These are phyloP conservation scores for Colaptes auratus DNA, from an alignment of 2,113 vertebrate genomes.

Conservation along the genomic window DNA sequence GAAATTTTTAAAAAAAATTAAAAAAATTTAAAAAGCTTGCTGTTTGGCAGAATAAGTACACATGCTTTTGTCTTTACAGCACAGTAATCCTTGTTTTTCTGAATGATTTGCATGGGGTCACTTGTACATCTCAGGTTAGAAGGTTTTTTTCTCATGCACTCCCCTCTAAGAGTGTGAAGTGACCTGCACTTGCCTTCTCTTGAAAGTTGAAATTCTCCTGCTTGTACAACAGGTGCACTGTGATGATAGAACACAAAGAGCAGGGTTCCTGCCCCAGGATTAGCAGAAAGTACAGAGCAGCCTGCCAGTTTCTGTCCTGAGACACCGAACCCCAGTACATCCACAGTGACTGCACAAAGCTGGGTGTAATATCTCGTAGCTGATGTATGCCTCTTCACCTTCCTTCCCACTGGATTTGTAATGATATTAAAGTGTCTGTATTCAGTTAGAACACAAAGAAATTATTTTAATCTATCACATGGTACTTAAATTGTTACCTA, in stretches of 20 bases:
- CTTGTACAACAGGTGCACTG: conserved; percentile 29
- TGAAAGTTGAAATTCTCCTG: neutral
- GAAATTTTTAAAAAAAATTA: neutral
- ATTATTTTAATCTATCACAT: neutral
- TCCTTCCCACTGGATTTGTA: neutral
- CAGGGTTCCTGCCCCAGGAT: neutral
- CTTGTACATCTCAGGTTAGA: neutral
- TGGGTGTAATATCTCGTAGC: neutral
- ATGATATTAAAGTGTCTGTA: neutral
- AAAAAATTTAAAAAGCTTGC: neutral
- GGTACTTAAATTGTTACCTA: neutral
- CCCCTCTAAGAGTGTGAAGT: neutral
- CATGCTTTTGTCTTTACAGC: conserved; percentile 3
- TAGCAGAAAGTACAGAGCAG: neutral
- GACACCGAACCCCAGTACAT: neutral
- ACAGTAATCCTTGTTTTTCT: conserved; percentile 12
- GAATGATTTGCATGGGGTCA: neutral
- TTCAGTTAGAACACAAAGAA: neutral
- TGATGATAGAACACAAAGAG: neutral
- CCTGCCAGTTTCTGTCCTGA: neutral
- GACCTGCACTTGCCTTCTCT: neutral
- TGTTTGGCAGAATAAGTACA: neutral
- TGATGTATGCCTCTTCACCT: neutral
- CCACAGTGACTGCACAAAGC: neutral
- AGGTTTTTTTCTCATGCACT: neutral